A percentile compares a stretch with the other conserved stretches of the same genome.
These are phyloP conservation scores for Chrysemys picta DNA, from an alignment of 2,113 vertebrate species.

Conservation along the genomic window DNA sequence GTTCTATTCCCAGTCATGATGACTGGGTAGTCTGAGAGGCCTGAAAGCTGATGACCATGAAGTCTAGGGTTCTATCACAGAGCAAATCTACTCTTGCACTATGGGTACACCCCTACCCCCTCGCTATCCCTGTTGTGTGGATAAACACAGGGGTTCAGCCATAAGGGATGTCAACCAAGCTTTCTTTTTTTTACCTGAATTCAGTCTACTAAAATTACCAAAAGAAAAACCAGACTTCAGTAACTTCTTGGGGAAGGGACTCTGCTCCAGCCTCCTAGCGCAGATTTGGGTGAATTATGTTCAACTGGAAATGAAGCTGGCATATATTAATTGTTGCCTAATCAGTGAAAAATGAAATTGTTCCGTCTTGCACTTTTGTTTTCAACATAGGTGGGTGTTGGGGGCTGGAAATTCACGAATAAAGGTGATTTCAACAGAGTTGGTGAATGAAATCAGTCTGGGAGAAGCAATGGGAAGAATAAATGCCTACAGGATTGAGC, in stretches of 20 bases:
- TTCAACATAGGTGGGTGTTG: background rate
- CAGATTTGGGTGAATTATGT: constrained; percentile 23
- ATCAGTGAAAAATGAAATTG: constrained; percentile 9
- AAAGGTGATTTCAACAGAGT: background rate
- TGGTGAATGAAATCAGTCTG: background rate
- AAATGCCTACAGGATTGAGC: background rate
- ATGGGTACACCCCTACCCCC: background rate
- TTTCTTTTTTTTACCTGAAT: background rate
- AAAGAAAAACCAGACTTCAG: background rate
- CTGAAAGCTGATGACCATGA: background rate
- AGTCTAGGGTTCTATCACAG: background rate
- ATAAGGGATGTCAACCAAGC: background rate
- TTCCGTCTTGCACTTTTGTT: constrained; percentile 30
- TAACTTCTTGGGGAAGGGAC: background rate
- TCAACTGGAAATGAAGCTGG: background rate
- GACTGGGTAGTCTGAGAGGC: background rate
- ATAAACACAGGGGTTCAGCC: background rate
- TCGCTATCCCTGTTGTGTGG: rapidly evolving
- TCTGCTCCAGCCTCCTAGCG: constrained; percentile 45
- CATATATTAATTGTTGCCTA: constrained; percentile 60
- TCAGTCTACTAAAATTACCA: constrained; percentile 6
- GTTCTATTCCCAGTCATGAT: background rate
- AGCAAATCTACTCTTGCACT: background rate
- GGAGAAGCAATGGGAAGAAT: background rate
- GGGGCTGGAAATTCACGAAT: background rate